phyloP scores from a whole-genome alignment of 92 coral and sea anemone genomes.

The Zoanthus gigantus region DNA sequence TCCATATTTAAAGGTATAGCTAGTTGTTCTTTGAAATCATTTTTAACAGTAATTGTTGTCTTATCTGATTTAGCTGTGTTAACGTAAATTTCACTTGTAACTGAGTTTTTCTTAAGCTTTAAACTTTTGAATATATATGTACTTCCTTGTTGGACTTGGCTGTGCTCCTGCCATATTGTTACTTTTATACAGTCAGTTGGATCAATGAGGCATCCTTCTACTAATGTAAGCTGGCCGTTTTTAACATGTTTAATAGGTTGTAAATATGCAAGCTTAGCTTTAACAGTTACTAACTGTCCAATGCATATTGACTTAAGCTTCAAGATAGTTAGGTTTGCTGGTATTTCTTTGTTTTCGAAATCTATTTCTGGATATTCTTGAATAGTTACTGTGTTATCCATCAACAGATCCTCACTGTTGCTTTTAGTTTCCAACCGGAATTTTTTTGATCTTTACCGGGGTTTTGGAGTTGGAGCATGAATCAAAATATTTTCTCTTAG shows the following conservation, averaged over 20 bases:
- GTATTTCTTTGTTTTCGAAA: conserved; percentile 6
- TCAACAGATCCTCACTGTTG: conserved; percentile 18
- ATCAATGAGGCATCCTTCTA: conserved; percentile 13
- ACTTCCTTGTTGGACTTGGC: neutral
- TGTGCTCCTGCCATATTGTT: neutral
- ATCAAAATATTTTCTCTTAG: conserved; percentile 14
- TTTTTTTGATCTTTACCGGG: conserved; percentile 24
- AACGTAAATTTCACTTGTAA: neutral
- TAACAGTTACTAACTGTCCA: conserved; percentile 10
- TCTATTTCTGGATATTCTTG: conserved; percentile 14
- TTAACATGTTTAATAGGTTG: conserved; percentile 7
- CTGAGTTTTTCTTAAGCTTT: neutral
- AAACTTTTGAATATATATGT: conserved; percentile 19
- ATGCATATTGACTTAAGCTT: neutral
- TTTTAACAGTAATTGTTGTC: conserved; percentile 23
- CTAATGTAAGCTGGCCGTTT: conserved; percentile 3
- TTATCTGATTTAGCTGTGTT: conserved; percentile 18
- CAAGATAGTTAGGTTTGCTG: conserved; percentile 10
- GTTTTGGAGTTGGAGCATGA: conserved; percentile 21
- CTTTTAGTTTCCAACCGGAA: conserved; percentile 27
- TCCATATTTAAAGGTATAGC: conserved; percentile 34
- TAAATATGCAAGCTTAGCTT: conserved; percentile 6
- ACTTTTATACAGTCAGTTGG: conserved; percentile 16
- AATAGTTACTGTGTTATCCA: conserved; percentile 24
- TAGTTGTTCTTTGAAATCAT: conserved; percentile 49